Percentiles rank a stretch among this genome's conserved stretches.
Conservation (phyloP, 2,113 vertebrate genomes). For the Tachysurus fulvidraco region DNA sequence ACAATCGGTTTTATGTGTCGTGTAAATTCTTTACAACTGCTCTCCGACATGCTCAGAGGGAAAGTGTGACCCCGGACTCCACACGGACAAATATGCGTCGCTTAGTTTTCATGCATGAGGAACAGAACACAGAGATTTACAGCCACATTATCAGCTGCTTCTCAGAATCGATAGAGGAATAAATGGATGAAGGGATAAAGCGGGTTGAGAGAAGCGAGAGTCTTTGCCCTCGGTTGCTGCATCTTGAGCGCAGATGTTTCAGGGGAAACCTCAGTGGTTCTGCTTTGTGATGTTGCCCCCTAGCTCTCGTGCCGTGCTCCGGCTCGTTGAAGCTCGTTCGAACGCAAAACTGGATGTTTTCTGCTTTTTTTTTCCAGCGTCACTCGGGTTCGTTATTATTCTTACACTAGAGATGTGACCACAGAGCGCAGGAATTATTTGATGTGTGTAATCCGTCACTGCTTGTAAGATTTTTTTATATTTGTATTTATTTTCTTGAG, state of each 20-base stretch:
- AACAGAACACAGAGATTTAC: not conserved
- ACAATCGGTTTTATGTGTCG: not conserved
- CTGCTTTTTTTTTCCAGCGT: too few species aligned
- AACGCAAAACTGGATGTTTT: constrained; percentile 46
- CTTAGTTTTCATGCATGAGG: not conserved
- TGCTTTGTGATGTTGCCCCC: constrained; percentile 6
- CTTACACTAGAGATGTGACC: not conserved
- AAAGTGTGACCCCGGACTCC: not conserved
- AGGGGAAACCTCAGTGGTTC: not conserved
- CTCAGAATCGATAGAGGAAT: not conserved
- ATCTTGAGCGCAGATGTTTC: constrained; percentile 40
- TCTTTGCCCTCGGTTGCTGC: not conserved
- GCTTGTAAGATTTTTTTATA: not conserved
- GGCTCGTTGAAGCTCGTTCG: too few species aligned
- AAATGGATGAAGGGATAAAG: not conserved
- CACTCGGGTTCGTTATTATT: not conserved
- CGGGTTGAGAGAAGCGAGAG: not conserved
- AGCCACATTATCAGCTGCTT: not conserved
- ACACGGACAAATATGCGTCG: not conserved
- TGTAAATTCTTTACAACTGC: constrained; percentile 16
- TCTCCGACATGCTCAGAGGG: not conserved
- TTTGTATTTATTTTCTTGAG: not conserved
- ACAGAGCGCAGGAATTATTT: not conserved
- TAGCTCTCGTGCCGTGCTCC: not conserved
- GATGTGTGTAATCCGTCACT: not conserved